Percentiles rank a stretch among this genome's conserved stretches.
Conservation (phyloP, 2,888 invertebrate genomes). For the Dicranocentrus wangi region DNA sequence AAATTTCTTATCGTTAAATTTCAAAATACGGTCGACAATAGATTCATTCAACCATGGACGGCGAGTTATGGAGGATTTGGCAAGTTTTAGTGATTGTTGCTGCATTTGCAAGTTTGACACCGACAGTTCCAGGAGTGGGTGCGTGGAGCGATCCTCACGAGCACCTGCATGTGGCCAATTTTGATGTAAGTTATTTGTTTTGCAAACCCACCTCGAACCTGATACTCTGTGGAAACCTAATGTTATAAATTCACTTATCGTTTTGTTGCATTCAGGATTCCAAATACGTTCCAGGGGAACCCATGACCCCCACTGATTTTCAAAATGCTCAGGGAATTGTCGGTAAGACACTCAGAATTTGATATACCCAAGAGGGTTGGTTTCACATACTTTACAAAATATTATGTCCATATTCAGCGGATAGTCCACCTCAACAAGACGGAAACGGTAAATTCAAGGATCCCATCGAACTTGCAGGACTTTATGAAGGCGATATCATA, state of each 20-base stretch:
- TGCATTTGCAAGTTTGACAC: not conserved
- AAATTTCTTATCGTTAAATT: not conserved
- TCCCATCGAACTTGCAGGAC: slow-evolving; percentile 71
- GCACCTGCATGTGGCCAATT: slow-evolving; percentile 4
- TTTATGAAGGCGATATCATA: slow-evolving; percentile 71
- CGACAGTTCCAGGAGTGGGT: not conserved
- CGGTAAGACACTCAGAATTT: slow-evolving; percentile 33
- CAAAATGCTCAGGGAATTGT: slow-evolving; percentile 72
- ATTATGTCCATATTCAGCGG: slow-evolving; percentile 38
- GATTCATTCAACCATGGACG: slow-evolving; percentile 48
- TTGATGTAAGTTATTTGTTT: slow-evolving; percentile 56
- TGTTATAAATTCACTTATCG: not conserved
- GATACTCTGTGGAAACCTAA: not conserved
- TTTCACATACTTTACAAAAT: too few relatives aligned
- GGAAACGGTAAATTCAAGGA: slow-evolving; percentile 54
- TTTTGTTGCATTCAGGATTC: slow-evolving; percentile 43
- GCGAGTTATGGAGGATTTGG: slow-evolving; percentile 53
- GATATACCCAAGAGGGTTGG: too few relatives aligned
- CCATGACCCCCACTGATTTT: slow-evolving; percentile 74
- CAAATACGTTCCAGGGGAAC: slow-evolving; percentile 73
- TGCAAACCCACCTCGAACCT: too few relatives aligned
- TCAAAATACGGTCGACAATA: not conserved
- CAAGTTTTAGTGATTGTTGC: slow-evolving; percentile 37
- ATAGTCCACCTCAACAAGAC: slow-evolving; percentile 55
- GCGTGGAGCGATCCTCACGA: slow-evolving; percentile 45